Conservation (phyloP, 2,888 invertebrate genomes). For the Andrena fulva region DNA sequence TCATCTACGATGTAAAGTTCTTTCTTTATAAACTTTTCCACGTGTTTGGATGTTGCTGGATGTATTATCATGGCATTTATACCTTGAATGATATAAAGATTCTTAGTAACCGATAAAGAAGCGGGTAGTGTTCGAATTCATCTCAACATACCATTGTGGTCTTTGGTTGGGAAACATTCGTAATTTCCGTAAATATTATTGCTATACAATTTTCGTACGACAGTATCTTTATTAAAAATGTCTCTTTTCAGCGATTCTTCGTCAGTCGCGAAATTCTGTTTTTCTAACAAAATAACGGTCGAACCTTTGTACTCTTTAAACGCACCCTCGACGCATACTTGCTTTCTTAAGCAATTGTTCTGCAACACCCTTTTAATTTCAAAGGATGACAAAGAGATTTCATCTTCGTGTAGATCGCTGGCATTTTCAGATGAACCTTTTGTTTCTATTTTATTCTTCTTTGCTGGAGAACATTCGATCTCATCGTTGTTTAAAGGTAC, state of each 20-base stretch:
- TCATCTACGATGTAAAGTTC: constrained; percentile 92
- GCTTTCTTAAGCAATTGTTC: constrained; percentile 91
- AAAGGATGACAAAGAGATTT: constrained; percentile 88
- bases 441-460: constrained; percentile 62
- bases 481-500: constrained; percentile 32
- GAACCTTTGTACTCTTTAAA: constrained; percentile 87
- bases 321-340: constrained; percentile 89
- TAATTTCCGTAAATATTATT: constrained; percentile 96
- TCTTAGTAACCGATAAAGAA: neutral
- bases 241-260: constrained; percentile 85
- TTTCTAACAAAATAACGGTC: constrained; percentile 92
- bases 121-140: neutral
- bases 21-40: constrained; percentile 93
- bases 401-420: constrained; percentile 76
- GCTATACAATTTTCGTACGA: constrained; percentile 88
- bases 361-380: constrained; percentile 88
- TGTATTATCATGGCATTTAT: constrained; percentile 95
- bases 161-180: constrained; percentile 88
- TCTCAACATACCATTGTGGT: constrained; percentile 87
- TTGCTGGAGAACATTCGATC: constrained; percentile 46
- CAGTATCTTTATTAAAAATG: constrained; percentile 88
- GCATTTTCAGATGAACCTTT: constrained; percentile 44
- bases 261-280: constrained; percentile 91
- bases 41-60: constrained; percentile 97
- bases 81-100: constrained; percentile 86